Evolutionary conservation across 2,888 invertebrate genomes (phyloP).

Genomic region (Acanthosoma haemorrhoidale): DNA sequence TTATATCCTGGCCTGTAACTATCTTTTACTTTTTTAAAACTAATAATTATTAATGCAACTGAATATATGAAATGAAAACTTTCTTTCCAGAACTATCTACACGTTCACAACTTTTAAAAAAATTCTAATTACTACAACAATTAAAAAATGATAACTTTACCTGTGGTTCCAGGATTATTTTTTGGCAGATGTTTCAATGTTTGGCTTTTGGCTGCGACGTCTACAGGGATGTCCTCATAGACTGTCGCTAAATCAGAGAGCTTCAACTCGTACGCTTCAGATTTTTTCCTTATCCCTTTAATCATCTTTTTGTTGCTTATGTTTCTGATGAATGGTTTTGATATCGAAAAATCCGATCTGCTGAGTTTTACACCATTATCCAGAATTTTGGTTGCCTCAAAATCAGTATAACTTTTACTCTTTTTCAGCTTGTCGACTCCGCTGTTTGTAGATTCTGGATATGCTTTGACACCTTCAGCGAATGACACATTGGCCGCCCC

Average conservation of each 20-base stretch:
- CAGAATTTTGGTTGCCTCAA: background rate
- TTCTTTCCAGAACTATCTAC: too few species aligned
- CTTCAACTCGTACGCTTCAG: constrained; percentile 14
- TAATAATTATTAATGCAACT: too few species aligned
- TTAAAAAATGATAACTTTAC: too few species aligned
- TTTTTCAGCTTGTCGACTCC: background rate
- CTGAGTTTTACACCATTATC: background rate
- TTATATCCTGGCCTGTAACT: too few species aligned
- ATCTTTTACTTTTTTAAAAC: too few species aligned
- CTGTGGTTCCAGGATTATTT: too few species aligned
- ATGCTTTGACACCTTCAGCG: background rate
- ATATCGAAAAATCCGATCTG: background rate
- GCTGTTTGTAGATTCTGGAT: background rate
- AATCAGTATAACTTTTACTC: background rate
- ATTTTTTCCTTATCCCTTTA: background rate
- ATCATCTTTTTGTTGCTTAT: background rate
- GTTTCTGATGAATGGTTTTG: background rate
- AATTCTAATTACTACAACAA: too few species aligned
- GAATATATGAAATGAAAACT: too few species aligned
- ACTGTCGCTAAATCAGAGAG: constrained; percentile 19
- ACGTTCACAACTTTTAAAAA: too few species aligned
- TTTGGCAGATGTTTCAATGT: too few species aligned
- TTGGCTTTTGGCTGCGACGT: background rate
- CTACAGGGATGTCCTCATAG: constrained; percentile 12
- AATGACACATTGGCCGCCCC: background rate